phyloP scores from a whole-genome alignment of 2,888 invertebrate genomes.

The Oligia latruncula region DNA sequence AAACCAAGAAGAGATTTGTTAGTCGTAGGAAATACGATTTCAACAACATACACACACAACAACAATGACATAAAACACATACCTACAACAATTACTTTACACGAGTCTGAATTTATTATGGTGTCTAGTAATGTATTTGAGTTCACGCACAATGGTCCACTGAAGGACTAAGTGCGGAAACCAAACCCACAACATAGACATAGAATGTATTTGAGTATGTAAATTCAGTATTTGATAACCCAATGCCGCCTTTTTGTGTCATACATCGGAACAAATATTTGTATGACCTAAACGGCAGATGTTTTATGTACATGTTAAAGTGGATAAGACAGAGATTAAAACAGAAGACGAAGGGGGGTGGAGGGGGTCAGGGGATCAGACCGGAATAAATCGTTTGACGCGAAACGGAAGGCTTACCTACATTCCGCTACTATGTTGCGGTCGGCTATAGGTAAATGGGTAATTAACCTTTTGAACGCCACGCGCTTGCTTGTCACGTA shows the following conservation, averaged over 20 bases:
- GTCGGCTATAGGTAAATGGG: not conserved
- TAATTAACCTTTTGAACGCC: too few relatives aligned
- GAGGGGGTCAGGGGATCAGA: too few relatives aligned
- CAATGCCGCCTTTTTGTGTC: constrained; percentile 12
- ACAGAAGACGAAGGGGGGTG: too few relatives aligned
- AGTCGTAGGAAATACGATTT: not conserved
- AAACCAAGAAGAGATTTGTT: not conserved
- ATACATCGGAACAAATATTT: constrained; percentile 39
- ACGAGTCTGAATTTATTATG: not conserved
- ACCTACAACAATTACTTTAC: not conserved
- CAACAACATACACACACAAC: not conserved
- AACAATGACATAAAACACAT: not conserved
- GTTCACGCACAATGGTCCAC: too few relatives aligned
- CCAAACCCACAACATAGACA: too few relatives aligned
- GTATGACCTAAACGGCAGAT: constrained; percentile 23
- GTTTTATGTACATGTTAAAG: constrained; percentile 17
- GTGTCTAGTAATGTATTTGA: not conserved
- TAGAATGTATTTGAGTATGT: constrained; percentile 7
- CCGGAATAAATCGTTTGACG: not conserved
- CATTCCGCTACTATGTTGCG: constrained; percentile 3
- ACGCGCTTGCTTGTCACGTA: too few relatives aligned
- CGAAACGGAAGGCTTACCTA: constrained; percentile 22
- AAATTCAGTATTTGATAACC: constrained; percentile 24
- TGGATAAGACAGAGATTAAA: too few relatives aligned
- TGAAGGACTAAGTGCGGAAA: too few relatives aligned